phyloP scores from a whole-genome alignment of 2,797 vertebrate genomes.

The Triplophysa yarkandensis region DNA sequence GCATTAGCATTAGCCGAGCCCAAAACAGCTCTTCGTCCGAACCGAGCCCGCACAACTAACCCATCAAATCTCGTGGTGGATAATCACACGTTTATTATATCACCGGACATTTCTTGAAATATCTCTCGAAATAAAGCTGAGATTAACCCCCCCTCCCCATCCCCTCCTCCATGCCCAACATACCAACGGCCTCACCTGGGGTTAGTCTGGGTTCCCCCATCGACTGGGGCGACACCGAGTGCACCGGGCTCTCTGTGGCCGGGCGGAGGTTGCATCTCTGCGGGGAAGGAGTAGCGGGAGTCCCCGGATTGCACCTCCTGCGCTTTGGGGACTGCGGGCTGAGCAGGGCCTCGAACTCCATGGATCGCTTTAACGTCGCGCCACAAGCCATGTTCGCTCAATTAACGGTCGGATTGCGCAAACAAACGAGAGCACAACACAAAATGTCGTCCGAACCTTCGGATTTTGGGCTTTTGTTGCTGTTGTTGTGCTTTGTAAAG shows the following conservation, averaged over 20 bases:
- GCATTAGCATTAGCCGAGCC: constrained; percentile 31
- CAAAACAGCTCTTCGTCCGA: constrained; percentile 39
- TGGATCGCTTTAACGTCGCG: constrained; percentile 89
- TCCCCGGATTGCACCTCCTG: constrained; percentile 86
- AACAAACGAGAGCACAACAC: constrained; percentile 9
- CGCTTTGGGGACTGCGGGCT: constrained; percentile 89
- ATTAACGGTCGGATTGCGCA: constrained; percentile 28
- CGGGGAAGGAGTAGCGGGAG: constrained; percentile 79
- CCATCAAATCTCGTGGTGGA: neutral
- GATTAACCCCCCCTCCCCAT: constrained; percentile 74
- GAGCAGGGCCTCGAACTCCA: constrained; percentile 92
- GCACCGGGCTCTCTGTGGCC: constrained; percentile 73
- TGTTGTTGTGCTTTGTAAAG: constrained; percentile 39
- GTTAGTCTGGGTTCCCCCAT: constrained; percentile 81
- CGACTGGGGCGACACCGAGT: constrained; percentile 73
- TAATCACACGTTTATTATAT: no score
- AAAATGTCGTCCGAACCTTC: neutral
- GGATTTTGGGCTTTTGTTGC: constrained; percentile 21
- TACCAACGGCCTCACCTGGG: constrained; percentile 74
- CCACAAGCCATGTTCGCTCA: constrained; percentile 84
- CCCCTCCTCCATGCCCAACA: constrained; percentile 75
- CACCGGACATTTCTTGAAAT: constrained; percentile 30
- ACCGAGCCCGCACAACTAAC: constrained; percentile 64
- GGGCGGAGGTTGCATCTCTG: constrained; percentile 84
- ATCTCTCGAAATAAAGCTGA: constrained; percentile 54